Evolutionary conservation across 2,113 vertebrate species (phyloP).

Genomic region (Mustela lutreola): DNA sequence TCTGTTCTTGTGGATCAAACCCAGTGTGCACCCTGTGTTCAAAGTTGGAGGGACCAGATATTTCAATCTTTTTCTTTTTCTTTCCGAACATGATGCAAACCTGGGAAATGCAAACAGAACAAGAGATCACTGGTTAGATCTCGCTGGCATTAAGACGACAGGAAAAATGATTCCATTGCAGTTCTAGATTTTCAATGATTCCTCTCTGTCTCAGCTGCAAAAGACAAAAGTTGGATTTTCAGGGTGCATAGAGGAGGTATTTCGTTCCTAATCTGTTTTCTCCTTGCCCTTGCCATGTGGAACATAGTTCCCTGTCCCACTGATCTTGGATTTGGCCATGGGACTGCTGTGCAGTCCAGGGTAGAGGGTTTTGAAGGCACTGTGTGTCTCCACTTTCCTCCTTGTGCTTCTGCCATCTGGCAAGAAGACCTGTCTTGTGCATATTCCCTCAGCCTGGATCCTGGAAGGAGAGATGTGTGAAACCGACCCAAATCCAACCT

Average conservation of each 20-base stretch:
- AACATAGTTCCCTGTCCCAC: not conserved
- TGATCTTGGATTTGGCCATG: not conserved
- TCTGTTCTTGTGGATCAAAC: constrained; percentile 98
- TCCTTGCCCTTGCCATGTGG: not conserved
- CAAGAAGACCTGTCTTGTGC: not conserved
- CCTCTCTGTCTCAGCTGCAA: not conserved
- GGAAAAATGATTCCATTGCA: not conserved
- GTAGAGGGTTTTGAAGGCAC: not conserved
- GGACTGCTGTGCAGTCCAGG: not conserved
- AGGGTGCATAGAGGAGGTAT: not conserved
- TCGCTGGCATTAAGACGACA: not conserved
- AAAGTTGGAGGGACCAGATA: constrained; percentile 99
- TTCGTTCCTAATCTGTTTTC: not conserved
- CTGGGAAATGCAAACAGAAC: constrained; percentile 84
- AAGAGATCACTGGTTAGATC: not conserved
- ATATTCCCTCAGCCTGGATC: not conserved
- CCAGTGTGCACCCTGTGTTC: constrained; percentile 99
- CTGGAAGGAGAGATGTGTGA: not conserved
- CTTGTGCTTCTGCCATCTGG: not conserved
- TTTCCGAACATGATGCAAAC: constrained; percentile 98
- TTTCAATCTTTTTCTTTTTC: constrained; percentile 99
- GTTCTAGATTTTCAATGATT: not conserved
- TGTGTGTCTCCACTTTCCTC: not conserved
- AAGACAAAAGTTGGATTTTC: constrained; percentile 27
- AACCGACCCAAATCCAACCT: not conserved